Base-by-base conservation (phyloP, 2,888 invertebrate genomes). In the Seira musarum region DNA sequence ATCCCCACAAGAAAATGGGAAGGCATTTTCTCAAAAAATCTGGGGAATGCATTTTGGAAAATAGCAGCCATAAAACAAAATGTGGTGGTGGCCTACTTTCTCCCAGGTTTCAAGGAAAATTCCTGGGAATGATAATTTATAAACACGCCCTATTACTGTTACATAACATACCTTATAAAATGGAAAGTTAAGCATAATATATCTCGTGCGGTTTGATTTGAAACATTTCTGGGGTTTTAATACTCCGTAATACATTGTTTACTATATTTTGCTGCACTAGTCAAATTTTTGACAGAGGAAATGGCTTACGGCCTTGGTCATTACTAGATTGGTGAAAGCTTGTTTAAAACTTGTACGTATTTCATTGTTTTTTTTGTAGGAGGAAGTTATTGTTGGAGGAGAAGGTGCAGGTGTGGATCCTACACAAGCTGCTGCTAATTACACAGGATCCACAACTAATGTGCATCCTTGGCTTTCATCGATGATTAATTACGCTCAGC, bases 401-500 rank as follows among this genome's bases (percentile, higher is more conserved):
- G 74, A 66, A 17, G 86, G 78, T 10, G 76, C 77, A 19, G 89
- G 90, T 53, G 93, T 92, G 66, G 92, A 91, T 0, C 92, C 92
- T 0, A 92, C 93, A 0, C 92, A 93, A 0, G 92, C 92, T 15
- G 89, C 89, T 17, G 87, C 89, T 85, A 94, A 95, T 81, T 98
- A 99, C 90, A 97, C 96, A 0, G 97, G 98, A 70, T 99, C 99
- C 87, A 99, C 99, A 72, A 98, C 98, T 82, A 98, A 98, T 90
- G 99, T 99, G 81, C 99, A 99, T 90, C 99, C 99, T 8, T 97
- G 96, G 94, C 92, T 99, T 30, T 99, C 98, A 72, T 96, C 97
- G 80, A 95, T 99, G 95, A 96, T 99, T 89, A 99, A 99, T 92
- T 99, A 99, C 91, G 98, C 99, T 73, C 98, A 99, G 91, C 99